Conservation (phyloP, 2,113 vertebrate species). For the Melospiza georgiana region DNA sequence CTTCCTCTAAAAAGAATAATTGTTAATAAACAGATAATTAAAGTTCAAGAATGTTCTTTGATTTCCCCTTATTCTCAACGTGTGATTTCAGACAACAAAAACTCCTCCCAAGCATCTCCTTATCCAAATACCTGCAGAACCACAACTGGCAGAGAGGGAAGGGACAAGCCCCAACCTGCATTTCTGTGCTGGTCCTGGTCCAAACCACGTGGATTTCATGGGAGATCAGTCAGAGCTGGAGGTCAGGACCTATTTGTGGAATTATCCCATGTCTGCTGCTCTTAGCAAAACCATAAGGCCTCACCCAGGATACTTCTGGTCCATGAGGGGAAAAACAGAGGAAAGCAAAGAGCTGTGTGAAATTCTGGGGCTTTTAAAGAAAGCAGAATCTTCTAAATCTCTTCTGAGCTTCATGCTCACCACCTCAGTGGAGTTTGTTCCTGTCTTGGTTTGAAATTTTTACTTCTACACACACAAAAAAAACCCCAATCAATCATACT, state of each 20-base stretch:
- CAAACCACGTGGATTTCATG: neutral
- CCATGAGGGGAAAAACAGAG: too few species aligned
- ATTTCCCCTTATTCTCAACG: neutral
- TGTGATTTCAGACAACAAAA: neutral
- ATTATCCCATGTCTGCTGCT: neutral
- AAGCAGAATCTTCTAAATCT: too few species aligned
- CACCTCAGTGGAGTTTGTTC: too few species aligned
- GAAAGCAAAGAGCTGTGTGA: too few species aligned
- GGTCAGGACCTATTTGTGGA: neutral
- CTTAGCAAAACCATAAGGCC: neutral
- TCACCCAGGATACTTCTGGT: too few species aligned
- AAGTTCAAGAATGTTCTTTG: neutral
- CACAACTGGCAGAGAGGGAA: neutral
- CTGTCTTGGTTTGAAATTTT: too few species aligned
- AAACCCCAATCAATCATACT: too few species aligned
- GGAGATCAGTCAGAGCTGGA: neutral
- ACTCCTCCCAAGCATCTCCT: neutral
- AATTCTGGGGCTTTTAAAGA: too few species aligned
- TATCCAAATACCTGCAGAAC: neutral
- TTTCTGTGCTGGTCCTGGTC: fast-evolving
- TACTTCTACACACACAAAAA: too few species aligned
- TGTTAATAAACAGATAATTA: neutral
- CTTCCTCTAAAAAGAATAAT: neutral
- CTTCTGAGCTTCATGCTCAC: too few species aligned
- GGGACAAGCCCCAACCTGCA: neutral